Conservation (phyloP, 2,888 invertebrate genomes). For the Hyppa rectilinea region DNA sequence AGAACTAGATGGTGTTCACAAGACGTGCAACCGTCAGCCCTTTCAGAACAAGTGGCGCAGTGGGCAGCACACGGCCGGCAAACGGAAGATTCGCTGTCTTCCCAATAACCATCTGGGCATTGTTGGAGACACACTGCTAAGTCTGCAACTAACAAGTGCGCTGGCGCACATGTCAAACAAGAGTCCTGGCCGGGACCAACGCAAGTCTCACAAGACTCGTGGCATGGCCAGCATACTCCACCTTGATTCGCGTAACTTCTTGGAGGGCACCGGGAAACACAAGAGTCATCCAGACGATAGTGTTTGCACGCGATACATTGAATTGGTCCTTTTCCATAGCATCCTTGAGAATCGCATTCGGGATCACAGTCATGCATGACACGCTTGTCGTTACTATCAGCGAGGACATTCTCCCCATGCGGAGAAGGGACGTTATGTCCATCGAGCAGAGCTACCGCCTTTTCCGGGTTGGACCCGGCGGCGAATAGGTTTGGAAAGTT, state of each 20-base stretch:
- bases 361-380: conserved; percentile 94
- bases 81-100: conserved; percentile 93
- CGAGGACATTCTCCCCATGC: conserved; percentile 91
- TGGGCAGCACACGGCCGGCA: conserved; percentile 97
- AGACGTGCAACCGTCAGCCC: conserved; percentile 95
- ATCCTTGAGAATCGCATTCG: conserved; percentile 96
- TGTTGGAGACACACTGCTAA: conserved; percentile 96
- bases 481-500: conserved; percentile 95
- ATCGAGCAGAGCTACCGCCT: conserved; percentile 94
- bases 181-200: conserved; percentile 97
- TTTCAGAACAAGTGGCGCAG: conserved; percentile 96
- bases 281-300: conserved; percentile 95
- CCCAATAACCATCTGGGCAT: conserved; percentile 97
- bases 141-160: conserved; percentile 95
- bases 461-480: conserved; percentile 94
- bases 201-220: conserved; percentile 97
- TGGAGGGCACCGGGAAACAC: conserved; percentile 96
- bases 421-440: conserved; percentile 92
- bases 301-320: conserved; percentile 96
- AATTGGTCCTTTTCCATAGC: conserved; percentile 96
- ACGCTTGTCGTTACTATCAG: conserved; percentile 91
- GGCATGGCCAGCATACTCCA: conserved; percentile 96
- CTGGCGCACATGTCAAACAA: conserved; percentile 96
- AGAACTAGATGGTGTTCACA: conserved; percentile 97
- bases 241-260: conserved; percentile 95